Percentiles rank a stretch among this genome's conserved stretches.
phyloP scores from a whole-genome alignment of 2,113 vertebrate genomes.

The Mesocricetus auratus region DNA sequence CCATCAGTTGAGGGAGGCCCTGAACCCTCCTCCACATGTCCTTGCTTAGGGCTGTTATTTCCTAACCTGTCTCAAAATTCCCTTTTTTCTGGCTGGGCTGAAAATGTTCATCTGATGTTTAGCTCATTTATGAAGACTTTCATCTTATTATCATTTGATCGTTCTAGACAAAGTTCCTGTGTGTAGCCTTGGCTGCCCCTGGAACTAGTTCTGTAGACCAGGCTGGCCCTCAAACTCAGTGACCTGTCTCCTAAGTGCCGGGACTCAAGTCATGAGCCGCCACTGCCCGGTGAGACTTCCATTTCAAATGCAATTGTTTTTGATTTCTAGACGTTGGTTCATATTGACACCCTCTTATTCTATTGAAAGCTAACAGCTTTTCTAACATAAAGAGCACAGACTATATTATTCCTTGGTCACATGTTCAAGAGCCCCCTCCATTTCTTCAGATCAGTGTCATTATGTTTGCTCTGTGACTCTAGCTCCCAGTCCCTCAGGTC shows the following conservation, averaged over 20 bases:
- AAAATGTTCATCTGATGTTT: background rate
- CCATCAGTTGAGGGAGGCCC: background rate
- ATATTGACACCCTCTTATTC: background rate
- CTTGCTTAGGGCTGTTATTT: background rate
- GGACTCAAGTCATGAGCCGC: background rate
- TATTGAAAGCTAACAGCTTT: background rate
- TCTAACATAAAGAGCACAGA: background rate
- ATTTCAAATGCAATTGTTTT: background rate
- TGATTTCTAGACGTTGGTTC: background rate
- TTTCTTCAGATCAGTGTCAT: background rate
- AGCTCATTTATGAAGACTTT: background rate
- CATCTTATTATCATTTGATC: background rate
- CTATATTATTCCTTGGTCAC: no score
- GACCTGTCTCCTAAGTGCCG: background rate
- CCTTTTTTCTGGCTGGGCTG: no score
- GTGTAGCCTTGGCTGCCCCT: background rate
- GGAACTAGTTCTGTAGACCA: background rate
- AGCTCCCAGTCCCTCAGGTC: accelerated
- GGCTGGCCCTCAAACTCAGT: background rate
- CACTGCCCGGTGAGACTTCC: background rate
- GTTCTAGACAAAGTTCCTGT: background rate
- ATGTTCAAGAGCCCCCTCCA: background rate
- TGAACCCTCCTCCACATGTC: accelerated
- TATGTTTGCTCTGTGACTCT: background rate
- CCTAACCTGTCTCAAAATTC: background rate